A percentile compares a stretch with the other conserved stretches of the same genome.
Conservation (phyloP, 1,140 invertebrate species). For the Coptotermes formosanus region DNA sequence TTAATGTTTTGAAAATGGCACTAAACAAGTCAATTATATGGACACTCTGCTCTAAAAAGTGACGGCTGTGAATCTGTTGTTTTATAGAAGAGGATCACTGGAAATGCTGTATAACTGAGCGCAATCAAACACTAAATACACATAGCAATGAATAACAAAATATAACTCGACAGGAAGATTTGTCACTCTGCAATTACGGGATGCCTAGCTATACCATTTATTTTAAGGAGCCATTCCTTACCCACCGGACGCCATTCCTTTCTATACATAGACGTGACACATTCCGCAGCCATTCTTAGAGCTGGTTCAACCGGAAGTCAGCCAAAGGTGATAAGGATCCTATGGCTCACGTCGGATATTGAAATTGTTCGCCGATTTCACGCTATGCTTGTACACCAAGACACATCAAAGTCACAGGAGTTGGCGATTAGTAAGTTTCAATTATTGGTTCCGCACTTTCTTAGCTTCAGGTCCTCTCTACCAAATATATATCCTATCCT, state of each 20-base stretch:
- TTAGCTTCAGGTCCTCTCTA: no score
- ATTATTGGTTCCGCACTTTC: not conserved
- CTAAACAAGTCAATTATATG: no score
- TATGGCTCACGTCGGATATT: not conserved
- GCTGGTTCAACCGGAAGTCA: not conserved
- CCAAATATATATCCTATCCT: not conserved
- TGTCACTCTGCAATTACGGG: not conserved
- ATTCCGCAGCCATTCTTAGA: not conserved
- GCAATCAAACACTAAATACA: not conserved
- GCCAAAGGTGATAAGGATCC: not conserved
- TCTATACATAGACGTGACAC: not conserved
- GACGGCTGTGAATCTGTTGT: no score
- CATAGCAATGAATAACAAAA: no score
- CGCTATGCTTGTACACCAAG: not conserved
- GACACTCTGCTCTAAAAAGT: no score
- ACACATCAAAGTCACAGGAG: not conserved
- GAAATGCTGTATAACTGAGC: not conserved
- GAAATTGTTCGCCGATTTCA: not conserved
- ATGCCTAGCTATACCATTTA: not conserved
- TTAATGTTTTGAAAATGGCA: no score
- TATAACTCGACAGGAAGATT: not conserved
- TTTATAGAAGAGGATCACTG: no score
- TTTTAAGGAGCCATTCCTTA: not conserved
- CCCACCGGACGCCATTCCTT: not conserved
- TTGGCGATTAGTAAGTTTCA: not conserved